A percentile compares a stretch with the other conserved stretches of the same genome.
These are phyloP conservation scores for Gymnoscelis rufifasciata DNA, from an alignment of 2,888 invertebrate species.

Conservation along the genomic window DNA sequence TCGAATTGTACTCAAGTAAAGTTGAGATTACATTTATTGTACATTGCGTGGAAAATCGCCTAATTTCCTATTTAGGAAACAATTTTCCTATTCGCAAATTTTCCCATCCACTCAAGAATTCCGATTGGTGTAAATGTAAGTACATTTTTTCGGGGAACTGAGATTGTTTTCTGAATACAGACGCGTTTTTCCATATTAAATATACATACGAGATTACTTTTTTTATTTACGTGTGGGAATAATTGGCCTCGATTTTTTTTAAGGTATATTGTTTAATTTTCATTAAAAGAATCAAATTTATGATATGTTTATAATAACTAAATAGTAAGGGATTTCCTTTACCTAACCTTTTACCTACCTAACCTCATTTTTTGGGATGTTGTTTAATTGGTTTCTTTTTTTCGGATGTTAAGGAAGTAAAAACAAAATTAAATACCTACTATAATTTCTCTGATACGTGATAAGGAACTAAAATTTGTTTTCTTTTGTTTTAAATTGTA, in stretches of 20 bases:
- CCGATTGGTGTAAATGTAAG: slow-evolving; percentile 19
- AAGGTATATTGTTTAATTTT: not conserved
- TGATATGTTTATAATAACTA: too few relatives aligned
- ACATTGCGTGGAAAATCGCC: slow-evolving; percentile 5
- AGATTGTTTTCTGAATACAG: slow-evolving; percentile 11
- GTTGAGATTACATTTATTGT: slow-evolving; percentile 5
- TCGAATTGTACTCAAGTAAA: not conserved
- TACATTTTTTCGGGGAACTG: slow-evolving; percentile 10
- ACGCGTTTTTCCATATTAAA: slow-evolving; percentile 24
- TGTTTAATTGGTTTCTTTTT: too few relatives aligned
- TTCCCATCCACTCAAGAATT: slow-evolving; percentile 23
- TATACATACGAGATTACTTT: slow-evolving; percentile 31
- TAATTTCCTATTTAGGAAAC: slow-evolving; percentile 16
- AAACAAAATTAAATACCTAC: too few relatives aligned
- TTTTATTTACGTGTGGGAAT: too few relatives aligned
- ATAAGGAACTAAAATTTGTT: too few relatives aligned
- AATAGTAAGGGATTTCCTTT: not conserved
- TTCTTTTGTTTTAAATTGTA: too few relatives aligned
- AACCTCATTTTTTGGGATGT: too few relatives aligned
- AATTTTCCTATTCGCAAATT: slow-evolving; percentile 14
- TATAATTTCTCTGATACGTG: too few relatives aligned
- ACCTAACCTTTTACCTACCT: too few relatives aligned
- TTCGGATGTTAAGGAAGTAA: too few relatives aligned
- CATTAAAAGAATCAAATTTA: too few relatives aligned
- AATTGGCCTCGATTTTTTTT: too few relatives aligned